Evolutionary conservation across 2,113 vertebrate genomes (phyloP), one percentile per base, ranked within the genome.

Genomic region (Osmerus mordax): DNA sequence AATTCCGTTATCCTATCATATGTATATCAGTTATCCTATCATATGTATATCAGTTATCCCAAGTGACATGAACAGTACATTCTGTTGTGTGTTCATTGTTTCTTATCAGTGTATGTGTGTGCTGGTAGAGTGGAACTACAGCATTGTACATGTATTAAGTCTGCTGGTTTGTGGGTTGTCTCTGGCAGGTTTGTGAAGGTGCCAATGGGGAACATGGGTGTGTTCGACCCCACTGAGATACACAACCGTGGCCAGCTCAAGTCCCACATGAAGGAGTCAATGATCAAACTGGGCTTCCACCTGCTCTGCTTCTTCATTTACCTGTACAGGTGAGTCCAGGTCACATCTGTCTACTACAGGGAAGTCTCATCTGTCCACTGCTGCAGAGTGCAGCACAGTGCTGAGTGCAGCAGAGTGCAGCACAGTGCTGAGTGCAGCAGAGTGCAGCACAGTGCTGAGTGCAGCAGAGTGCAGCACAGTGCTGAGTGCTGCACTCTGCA

Each of bases 261-360:
- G 84, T 95, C 96, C 3, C 96, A 98, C 87, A 99, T 98, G 97
- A 99, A 99, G 77, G 97, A 99, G 87, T 94, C 96, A 79, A 98
- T 99, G 97, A 94, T 99, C 80, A 99, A 99, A 83, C 91, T 99
- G 51, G 97, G 97, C 32, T 99, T 98, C 91, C 95, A 99, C 82
- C 91, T 99, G 77, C 96, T 99, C 67, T 98, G 97, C 87, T 99
- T 99, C 91, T 99, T 99, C 87, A 98, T 99, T 87, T 99, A 99
- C 81, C 88, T 99, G 84, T 99, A 99, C 86, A 99, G 97, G 97
- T 99, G 85, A 89, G 90, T 86, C 41, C 41, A 47, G 41, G 41
- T 47, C 41, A 47, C 32, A 4, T 47, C 41, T 47, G 41, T 11
- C 41, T 12, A 12, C 9, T 47, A 47, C 9, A 47, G 41, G 41